Base-by-base conservation (phyloP, 2,888 invertebrate genomes). In the Dorcus parallelipipedus region DNA sequence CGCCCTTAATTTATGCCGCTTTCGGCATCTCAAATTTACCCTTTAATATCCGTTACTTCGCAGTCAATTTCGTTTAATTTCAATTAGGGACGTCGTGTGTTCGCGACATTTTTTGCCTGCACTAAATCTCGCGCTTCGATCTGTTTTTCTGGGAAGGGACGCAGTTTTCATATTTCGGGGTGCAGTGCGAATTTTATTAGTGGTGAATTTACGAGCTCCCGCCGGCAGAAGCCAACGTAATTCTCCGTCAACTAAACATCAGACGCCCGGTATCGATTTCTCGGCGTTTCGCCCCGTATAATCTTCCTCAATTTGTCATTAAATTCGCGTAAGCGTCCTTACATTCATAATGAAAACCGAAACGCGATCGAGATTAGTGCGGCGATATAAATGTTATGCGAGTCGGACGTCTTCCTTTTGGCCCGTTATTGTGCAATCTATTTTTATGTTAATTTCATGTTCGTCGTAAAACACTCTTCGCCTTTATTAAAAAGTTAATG, bases 171-270 rank as follows among this genome's bases (percentile, higher is more conserved):
- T 50, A 53, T 50, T 54, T 51, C 52, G 55, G 59, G 45, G 50
- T 48, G 55, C 59, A 56, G 59, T 59, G 66, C 58, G 64, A 66
- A 66, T 66, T 66, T 66, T 66, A 66, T 66, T 66, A 66, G 58
- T 52, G 62, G 58, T 54, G 60, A 64, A 66, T 66, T 66, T 66
- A 66, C 65, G 65, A 65, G 59, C 64, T 52, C 58, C 61, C 57
- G 65, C 61, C 65, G 59, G 59, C 61, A 58, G 64, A 66, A 66
- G 63, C 64, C 65, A 64, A 64, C 62, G 60, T 64, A 66, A 66
- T 64, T 64, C 65, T 62, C 61, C 64, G 64, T 64, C 64, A 62
- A 62, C 60, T 62, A 65, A 63, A 64, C 65, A 65, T 52, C 61
- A 60, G 61, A 58, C 61, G 53, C 53, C 56, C 42, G 56, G 47